Evolutionary conservation across 2,113 vertebrate genomes (phyloP).

Genomic region (Procavia capensis): DNA sequence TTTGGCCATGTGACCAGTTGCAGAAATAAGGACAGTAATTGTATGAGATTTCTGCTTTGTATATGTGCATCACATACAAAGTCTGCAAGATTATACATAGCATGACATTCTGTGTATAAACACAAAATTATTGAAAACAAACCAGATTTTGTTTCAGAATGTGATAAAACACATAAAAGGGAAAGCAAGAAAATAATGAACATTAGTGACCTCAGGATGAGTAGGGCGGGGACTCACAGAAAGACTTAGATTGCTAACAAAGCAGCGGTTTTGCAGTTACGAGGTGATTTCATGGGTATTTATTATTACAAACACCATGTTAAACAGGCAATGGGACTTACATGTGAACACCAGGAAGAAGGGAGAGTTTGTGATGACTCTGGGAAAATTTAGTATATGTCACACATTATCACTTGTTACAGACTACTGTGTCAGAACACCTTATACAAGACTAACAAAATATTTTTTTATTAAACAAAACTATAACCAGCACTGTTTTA

Average conservation of each 20-base stretch:
- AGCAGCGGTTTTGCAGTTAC: neutral
- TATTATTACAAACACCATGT: neutral
- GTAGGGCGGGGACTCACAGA: neutral
- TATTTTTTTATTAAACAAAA: conserved; percentile 14
- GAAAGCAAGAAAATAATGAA: conserved; percentile 12
- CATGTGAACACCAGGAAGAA: neutral
- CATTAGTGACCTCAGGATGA: neutral
- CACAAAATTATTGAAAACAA: neutral
- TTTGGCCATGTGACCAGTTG: no score
- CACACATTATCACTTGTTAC: neutral
- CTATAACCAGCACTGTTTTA: neutral
- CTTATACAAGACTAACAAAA: neutral
- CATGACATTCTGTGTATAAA: neutral
- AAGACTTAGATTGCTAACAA: neutral
- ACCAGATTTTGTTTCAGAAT: neutral
- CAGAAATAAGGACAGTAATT: no score
- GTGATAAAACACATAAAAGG: neutral
- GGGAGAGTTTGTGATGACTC: neutral
- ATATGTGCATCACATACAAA: no score
- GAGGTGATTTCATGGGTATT: neutral
- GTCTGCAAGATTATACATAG: neutral
- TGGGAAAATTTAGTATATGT: neutral
- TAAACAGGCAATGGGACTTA: neutral
- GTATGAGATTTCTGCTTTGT: no score
- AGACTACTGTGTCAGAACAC: neutral